Conservation (phyloP, 1,140 invertebrate species). For the Bicyclus anynana region DNA sequence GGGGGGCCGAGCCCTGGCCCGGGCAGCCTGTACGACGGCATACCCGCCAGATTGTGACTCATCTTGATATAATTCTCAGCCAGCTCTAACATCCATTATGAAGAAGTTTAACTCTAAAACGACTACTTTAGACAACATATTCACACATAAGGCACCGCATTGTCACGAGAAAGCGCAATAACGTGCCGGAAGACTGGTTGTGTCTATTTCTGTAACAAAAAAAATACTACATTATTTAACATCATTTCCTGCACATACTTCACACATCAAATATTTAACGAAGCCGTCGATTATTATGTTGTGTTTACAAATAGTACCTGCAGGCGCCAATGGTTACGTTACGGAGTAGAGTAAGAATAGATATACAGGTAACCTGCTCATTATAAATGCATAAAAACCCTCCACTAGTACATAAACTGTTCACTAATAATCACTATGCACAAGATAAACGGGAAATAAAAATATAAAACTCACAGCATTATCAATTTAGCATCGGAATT, state of each 20-base stretch:
- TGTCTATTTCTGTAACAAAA: slow-evolving; percentile 74
- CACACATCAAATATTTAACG: slow-evolving; percentile 2
- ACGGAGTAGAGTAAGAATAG: slow-evolving; percentile 26
- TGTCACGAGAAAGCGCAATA: slow-evolving; percentile 65
- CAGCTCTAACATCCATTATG: slow-evolving; percentile 64
- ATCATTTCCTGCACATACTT: slow-evolving; percentile 1
- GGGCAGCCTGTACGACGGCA: slow-evolving; percentile 83
- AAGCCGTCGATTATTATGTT: slow-evolving; percentile 7
- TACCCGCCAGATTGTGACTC: slow-evolving; percentile 82
- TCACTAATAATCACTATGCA: slow-evolving; percentile 13
- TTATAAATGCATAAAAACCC: slow-evolving; percentile 37
- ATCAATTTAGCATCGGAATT: slow-evolving; percentile 72
- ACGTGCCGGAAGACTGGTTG: slow-evolving; percentile 65
- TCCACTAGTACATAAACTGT: slow-evolving; percentile 1
- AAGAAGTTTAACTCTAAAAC: slow-evolving; percentile 30
- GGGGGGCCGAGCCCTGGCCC: slow-evolving; percentile 80
- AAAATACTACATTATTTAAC: slow-evolving; percentile 26
- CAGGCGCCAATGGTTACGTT: slow-evolving; percentile 23
- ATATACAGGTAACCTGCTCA: slow-evolving; percentile 50
- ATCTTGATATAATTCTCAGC: slow-evolving; percentile 71
- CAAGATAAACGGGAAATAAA: slow-evolving; percentile 24
- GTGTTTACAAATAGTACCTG: slow-evolving; percentile 18
- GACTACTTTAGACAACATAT: slow-evolving; percentile 47
- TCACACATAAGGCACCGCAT: slow-evolving; percentile 65
- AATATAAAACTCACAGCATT: slow-evolving; percentile 71